These are phyloP conservation scores for Nomada lathburiana DNA, from an alignment of 2,888 invertebrate species.

Conservation along the genomic window DNA sequence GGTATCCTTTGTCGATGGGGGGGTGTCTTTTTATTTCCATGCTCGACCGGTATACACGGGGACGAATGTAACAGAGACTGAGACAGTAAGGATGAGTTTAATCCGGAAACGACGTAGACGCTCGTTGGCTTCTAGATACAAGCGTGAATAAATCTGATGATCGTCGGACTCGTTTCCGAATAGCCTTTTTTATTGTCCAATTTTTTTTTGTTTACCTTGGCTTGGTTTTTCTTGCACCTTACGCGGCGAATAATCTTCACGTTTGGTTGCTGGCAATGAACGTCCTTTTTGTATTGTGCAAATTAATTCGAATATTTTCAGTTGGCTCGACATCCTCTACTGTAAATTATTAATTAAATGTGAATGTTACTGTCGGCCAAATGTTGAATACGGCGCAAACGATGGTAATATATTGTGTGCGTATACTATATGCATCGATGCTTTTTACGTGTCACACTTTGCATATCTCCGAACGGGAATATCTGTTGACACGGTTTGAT, in stretches of 20 bases:
- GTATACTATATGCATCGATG: background rate
- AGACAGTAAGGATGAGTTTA: slow-evolving; percentile 52
- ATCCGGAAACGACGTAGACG: slow-evolving; percentile 27
- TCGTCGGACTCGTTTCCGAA: background rate
- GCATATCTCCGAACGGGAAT: too few relatives aligned
- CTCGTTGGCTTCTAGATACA: background rate
- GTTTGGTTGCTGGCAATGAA: background rate
- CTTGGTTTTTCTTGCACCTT: background rate
- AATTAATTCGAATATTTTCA: slow-evolving; percentile 28
- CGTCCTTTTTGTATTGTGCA: background rate
- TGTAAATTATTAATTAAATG: background rate
- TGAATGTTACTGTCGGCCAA: background rate
- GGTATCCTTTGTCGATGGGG: slow-evolving; percentile 42
- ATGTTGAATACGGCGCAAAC: too few relatives aligned
- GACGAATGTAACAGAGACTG: background rate
- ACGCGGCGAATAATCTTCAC: slow-evolving; percentile 1
- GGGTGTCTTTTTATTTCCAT: slow-evolving; percentile 52
- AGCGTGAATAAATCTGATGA: slow-evolving; percentile 16
- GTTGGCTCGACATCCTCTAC: background rate
- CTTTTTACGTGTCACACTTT: background rate
- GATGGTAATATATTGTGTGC: too few relatives aligned
- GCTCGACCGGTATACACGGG: slow-evolving; percentile 28
- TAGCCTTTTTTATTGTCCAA: background rate
- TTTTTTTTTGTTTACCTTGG: background rate
- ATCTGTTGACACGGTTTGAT: too few relatives aligned